Evolutionary conservation across 2,797 vertebrate species (phyloP).

Genomic region (Anguilla megastoma): DNA sequence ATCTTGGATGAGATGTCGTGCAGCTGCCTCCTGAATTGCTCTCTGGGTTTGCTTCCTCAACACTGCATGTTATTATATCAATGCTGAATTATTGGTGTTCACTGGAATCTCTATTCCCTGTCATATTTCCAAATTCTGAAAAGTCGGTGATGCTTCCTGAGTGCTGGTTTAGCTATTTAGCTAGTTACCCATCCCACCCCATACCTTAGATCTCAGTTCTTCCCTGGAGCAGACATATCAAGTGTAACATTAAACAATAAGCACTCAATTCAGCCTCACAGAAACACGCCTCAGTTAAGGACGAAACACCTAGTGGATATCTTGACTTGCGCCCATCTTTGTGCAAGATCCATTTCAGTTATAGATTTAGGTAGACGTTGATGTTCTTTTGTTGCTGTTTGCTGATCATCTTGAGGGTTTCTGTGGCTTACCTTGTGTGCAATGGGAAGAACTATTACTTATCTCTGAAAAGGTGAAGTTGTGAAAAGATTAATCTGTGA

Average conservation of each 20-base stretch:
- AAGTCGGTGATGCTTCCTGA: neutral
- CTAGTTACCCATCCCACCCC: neutral
- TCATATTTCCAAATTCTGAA: neutral
- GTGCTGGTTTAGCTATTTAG: neutral
- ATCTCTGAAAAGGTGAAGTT: too few relatives aligned
- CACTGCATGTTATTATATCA: neutral
- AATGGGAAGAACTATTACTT: neutral
- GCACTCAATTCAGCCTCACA: neutral
- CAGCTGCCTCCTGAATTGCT: neutral
- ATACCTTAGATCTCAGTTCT: neutral
- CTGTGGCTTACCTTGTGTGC: neutral
- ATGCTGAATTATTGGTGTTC: neutral
- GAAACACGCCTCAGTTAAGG: neutral
- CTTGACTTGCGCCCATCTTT: too few relatives aligned
- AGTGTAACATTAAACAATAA: neutral
- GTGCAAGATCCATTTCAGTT: neutral
- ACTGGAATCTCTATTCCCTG: neutral
- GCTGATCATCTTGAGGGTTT: conserved; percentile 13
- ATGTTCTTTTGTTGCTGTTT: neutral
- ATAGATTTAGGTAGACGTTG: neutral
- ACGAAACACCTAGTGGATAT: neutral
- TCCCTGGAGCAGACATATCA: neutral
- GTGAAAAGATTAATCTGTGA: neutral
- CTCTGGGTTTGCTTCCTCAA: neutral
- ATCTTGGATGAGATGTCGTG: neutral